These are phyloP conservation scores for Thaumatotibia leucotreta DNA, from an alignment of 1,140 invertebrate genomes.

Conservation along the genomic window DNA sequence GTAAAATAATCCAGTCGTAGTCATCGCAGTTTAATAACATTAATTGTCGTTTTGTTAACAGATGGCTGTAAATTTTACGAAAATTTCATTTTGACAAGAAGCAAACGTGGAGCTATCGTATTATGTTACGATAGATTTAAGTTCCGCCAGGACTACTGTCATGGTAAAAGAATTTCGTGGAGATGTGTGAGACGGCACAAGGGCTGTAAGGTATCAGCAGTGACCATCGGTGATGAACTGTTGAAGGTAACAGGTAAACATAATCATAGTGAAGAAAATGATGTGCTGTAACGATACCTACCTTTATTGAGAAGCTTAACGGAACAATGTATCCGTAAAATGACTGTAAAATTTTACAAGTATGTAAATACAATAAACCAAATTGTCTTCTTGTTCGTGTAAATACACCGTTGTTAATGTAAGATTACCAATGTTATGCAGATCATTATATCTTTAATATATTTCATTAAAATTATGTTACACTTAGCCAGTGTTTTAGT, in stretches of 20 bases:
- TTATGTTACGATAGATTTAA: constrained; percentile 1
- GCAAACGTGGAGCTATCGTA: constrained; percentile 10
- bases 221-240: neutral
- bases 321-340: neutral
- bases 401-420: neutral
- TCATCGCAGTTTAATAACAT: neutral
- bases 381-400: neutral
- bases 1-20: neutral
- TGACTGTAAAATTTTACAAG: neutral
- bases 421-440: neutral
- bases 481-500: neutral
- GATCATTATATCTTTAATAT: neutral
- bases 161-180: constrained; percentile 11
- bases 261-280: constrained; percentile 8
- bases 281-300: neutral
- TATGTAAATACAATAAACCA: neutral
- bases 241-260: neutral
- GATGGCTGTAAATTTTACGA: neutral
- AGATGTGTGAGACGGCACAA: constrained; percentile 11
- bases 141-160: constrained; percentile 8
- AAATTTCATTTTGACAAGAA: constrained; percentile 1
- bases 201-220: neutral
- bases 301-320: neutral
- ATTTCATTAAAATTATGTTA: neutral
- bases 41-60: neutral